phyloP scores from a whole-genome alignment of 2,888 invertebrate genomes.

The Ephialtes manifestator region DNA sequence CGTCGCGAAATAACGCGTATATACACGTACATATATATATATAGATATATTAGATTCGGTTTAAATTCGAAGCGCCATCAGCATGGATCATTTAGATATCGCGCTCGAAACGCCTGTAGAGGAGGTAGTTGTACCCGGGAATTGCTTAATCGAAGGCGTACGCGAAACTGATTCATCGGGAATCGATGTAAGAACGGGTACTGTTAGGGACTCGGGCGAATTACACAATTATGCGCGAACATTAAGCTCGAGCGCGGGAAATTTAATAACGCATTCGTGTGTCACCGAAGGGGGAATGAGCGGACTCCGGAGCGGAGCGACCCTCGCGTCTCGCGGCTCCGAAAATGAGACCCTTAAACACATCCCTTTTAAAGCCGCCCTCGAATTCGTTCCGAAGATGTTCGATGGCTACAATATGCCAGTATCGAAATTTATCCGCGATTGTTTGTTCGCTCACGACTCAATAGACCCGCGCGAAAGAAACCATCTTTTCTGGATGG shows the following conservation, averaged over 20 bases:
- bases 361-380: slow-evolving; percentile 19
- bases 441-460: slow-evolving; percentile 15
- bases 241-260: neutral
- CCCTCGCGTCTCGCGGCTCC: neutral
- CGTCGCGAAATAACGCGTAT: neutral
- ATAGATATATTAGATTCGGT: no score
- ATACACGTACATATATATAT: no score
- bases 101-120: neutral
- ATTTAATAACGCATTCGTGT: neutral
- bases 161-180: neutral
- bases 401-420: slow-evolving; percentile 29
- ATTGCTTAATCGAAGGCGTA: neutral
- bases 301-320: neutral
- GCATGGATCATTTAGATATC: neutral
- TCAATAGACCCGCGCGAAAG: neutral
- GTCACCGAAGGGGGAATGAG: neutral
- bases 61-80: neutral
- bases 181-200: neutral
- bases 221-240: neutral
- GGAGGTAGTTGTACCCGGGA: neutral
- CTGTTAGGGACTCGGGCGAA: neutral
- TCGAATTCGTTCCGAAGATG: slow-evolving; percentile 13
- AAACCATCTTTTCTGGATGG: slow-evolving; percentile 18
- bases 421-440: slow-evolving; percentile 8
- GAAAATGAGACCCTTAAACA: neutral